Conservation (phyloP, 2,797 vertebrate species). For the Sebastes flavidus region DNA sequence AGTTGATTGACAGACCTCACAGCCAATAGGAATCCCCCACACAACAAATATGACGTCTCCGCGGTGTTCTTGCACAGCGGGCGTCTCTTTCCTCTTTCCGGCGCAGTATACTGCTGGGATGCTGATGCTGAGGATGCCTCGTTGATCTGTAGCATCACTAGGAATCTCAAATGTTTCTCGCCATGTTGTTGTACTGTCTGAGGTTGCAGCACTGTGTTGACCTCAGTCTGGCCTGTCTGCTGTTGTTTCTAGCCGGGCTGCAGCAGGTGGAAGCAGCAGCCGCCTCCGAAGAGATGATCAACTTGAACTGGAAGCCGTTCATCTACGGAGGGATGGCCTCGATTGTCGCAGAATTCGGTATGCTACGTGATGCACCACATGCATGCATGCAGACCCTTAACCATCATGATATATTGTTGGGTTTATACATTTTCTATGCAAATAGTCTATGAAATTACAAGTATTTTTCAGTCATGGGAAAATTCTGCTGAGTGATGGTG, state of each 20-base stretch:
- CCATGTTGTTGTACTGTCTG: slow-evolving; percentile 75
- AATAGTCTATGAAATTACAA: not conserved
- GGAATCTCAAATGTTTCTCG: slow-evolving; percentile 47
- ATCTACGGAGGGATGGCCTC: slow-evolving; percentile 96
- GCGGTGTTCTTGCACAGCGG: slow-evolving; percentile 35
- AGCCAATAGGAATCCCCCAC: not conserved
- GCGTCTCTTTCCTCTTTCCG: slow-evolving; percentile 79
- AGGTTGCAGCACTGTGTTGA: slow-evolving; percentile 75
- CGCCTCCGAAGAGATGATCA: slow-evolving; percentile 87
- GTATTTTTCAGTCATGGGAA: not conserved
- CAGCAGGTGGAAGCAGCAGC: slow-evolving; percentile 83
- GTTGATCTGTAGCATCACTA: slow-evolving; percentile 41
- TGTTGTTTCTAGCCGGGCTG: slow-evolving; percentile 82
- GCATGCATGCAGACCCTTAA: not conserved
- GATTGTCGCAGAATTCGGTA: slow-evolving; percentile 95
- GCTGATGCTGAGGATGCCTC: slow-evolving; percentile 71
- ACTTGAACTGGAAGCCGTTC: slow-evolving; percentile 96
- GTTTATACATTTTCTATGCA: not conserved
- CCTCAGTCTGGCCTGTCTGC: slow-evolving; percentile 69
- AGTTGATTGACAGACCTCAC: slow-evolving; percentile 49
- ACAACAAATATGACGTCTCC: slow-evolving; percentile 18
- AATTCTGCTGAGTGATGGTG: not conserved
- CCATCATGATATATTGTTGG: not conserved
- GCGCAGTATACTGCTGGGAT: slow-evolving; percentile 73
- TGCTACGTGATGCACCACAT: slow-evolving; percentile 64